Evolutionary conservation across 2,113 vertebrate species (phyloP).

Genomic region (Rhinolophus ferrumequinum): DNA sequence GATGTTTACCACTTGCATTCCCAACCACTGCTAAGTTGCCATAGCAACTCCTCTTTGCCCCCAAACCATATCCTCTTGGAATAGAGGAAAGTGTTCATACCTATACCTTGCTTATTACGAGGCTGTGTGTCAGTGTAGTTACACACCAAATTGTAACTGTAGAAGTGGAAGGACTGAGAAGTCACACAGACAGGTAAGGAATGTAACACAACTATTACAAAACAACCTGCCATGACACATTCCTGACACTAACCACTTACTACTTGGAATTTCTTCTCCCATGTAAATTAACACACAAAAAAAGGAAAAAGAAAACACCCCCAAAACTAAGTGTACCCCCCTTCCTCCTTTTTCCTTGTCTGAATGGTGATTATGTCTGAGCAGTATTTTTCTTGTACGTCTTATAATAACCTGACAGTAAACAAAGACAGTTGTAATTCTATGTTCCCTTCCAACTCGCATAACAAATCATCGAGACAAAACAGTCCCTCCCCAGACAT

Average conservation of each 20-base stretch:
- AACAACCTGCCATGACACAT: not conserved
- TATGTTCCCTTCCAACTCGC: not conserved
- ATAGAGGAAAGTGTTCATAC: not conserved
- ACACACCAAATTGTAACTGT: not conserved
- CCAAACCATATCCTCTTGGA: not conserved
- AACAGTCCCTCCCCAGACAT: not conserved
- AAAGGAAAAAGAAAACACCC: not conserved
- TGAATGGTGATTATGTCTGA: not conserved
- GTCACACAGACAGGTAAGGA: not conserved
- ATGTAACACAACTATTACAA: not conserved
- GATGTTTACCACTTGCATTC: slow-evolving; percentile 64
- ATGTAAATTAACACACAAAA: not conserved
- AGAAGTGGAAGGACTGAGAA: not conserved
- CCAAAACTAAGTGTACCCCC: not conserved
- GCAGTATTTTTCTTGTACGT: not conserved
- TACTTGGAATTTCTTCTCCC: not conserved
- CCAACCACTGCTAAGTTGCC: slow-evolving; percentile 1
- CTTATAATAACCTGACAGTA: not conserved
- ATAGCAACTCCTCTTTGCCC: not conserved
- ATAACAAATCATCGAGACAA: not conserved
- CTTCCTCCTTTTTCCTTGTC: not conserved
- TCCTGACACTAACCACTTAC: not conserved
- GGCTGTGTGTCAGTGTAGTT: not conserved
- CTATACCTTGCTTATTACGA: not conserved
- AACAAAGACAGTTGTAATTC: not conserved